Conservation (phyloP, 2,797 vertebrate genomes). For the Harpagifer antarcticus region DNA sequence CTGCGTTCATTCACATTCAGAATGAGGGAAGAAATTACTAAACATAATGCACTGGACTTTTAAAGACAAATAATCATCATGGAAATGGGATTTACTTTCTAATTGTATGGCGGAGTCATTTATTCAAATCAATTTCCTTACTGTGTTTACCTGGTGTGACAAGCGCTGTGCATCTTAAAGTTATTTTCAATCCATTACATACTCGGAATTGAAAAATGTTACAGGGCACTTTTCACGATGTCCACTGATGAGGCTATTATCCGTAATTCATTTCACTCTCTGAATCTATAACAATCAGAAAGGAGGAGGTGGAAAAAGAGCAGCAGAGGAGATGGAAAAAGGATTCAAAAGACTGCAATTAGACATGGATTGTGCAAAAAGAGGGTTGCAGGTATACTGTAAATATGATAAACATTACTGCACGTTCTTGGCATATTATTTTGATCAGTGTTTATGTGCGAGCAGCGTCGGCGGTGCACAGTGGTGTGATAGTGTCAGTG, state of each 20-base stretch:
- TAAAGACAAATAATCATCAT: constrained; percentile 50
- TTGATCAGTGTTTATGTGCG: constrained; percentile 54
- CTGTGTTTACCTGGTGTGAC: constrained; percentile 48
- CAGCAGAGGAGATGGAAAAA: constrained; percentile 4
- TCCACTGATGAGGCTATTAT: constrained; percentile 46
- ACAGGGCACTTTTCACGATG: constrained; percentile 13
- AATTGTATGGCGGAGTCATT: constrained; percentile 53
- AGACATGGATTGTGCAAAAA: constrained; percentile 12
- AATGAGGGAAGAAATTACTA: constrained; percentile 46
- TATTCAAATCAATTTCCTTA: constrained; percentile 58
- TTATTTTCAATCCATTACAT: constrained; percentile 19
- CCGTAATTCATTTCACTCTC: constrained; percentile 48
- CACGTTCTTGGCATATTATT: constrained; percentile 29
- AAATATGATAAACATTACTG: constrained; percentile 27
- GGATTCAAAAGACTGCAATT: constrained; percentile 21
- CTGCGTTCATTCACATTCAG: constrained; percentile 41
- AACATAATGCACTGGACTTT: constrained; percentile 35
- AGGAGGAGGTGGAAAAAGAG: constrained; percentile 15
- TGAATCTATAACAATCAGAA: constrained; percentile 38
- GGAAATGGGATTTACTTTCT: constrained; percentile 53
- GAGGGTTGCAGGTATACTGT: neutral
- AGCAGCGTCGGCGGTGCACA: neutral
- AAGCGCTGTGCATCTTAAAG: constrained; percentile 32
- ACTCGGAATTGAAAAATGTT: constrained; percentile 42
- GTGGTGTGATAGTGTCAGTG: constrained; percentile 40